Conservation (phyloP, 2,797 vertebrate genomes). For the Acridotheres tristis region DNA sequence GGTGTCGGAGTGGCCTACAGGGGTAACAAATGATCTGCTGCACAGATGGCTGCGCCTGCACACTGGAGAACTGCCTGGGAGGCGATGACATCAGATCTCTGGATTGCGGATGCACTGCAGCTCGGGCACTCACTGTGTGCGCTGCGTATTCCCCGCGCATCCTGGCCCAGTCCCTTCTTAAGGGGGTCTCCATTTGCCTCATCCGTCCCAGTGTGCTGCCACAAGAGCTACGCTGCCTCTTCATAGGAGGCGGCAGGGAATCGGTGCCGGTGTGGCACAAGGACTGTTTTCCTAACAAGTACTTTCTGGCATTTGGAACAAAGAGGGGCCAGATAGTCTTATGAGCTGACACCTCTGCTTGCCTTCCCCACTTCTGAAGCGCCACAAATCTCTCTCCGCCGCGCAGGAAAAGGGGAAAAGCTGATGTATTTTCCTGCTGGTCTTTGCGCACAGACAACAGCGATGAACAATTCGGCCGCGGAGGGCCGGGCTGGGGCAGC, state of each 20-base stretch:
- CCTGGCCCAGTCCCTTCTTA: neutral
- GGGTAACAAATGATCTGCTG: neutral
- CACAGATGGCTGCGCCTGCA: neutral
- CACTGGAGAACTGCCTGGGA: neutral
- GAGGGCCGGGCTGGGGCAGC: neutral
- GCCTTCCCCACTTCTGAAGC: neutral
- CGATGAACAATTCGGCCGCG: fast-evolving
- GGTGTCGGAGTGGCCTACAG: neutral
- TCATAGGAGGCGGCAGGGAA: fast-evolving
- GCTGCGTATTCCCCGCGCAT: neutral
- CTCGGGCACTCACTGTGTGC: neutral
- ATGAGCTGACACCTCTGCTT: neutral
- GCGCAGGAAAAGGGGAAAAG: too few species aligned
- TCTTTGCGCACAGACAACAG: neutral
- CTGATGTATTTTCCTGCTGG: fast-evolving
- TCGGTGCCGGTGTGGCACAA: neutral
- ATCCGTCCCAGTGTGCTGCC: fast-evolving
- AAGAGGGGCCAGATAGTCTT: neutral
- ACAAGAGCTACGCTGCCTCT: neutral
- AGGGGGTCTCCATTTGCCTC: neutral
- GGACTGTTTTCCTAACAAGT: neutral
- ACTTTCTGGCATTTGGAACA: too few species aligned
- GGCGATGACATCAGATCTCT: neutral
- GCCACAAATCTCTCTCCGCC: neutral
- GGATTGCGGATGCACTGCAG: neutral